These are phyloP conservation scores for Dipodomys spectabilis DNA, from an alignment of 2,113 vertebrate species.

Conservation along the genomic window DNA sequence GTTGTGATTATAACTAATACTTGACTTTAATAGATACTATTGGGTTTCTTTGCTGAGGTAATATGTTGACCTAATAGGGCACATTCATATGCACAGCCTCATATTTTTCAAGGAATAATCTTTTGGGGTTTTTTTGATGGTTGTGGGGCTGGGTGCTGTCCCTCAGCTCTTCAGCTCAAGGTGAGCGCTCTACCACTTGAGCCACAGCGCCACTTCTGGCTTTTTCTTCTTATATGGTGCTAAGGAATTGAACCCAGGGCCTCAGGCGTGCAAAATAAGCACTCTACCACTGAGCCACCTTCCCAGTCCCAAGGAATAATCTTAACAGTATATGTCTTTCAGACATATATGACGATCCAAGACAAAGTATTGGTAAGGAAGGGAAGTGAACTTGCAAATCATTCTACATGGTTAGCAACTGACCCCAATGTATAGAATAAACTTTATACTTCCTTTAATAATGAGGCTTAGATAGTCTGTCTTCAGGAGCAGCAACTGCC, in stretches of 20 bases:
- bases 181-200: no score
- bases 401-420: not conserved
- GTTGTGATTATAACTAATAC: constrained; percentile 30
- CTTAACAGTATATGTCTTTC: not conserved
- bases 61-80: not conserved
- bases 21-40: not conserved
- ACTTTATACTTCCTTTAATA: not conserved
- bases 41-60: constrained; percentile 12
- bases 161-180: no score
- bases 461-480: not conserved
- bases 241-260: no score
- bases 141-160: no score
- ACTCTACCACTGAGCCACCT: no score
- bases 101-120: not conserved
- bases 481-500: not conserved
- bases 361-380: not conserved
- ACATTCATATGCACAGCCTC: not conserved
- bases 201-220: no score
- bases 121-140: not conserved
- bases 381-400: not conserved
- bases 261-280: no score
- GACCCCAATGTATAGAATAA: not conserved
- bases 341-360: not conserved
- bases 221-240: no score
- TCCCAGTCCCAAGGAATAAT: not conserved